These are phyloP conservation scores for Tupiocoris notatus DNA, from an alignment of 2,888 invertebrate species.

Conservation along the genomic window DNA sequence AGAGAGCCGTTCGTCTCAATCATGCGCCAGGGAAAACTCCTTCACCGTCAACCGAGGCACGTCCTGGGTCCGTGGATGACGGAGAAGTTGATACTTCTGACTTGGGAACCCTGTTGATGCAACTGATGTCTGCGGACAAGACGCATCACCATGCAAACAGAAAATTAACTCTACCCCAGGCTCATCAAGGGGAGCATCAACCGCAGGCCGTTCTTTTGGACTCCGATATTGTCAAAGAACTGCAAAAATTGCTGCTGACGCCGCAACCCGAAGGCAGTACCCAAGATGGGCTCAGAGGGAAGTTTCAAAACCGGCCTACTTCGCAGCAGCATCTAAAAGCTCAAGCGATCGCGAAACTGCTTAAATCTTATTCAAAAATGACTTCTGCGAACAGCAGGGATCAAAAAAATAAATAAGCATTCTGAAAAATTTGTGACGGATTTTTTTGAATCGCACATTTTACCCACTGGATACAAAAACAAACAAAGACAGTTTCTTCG, in stretches of 20 bases:
- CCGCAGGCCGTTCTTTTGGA: conserved; percentile 17
- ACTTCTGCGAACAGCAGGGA: neutral
- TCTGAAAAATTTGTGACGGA: too few species aligned
- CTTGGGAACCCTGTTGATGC: neutral
- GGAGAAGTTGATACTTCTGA: neutral
- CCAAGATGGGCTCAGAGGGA: neutral
- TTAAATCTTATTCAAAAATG: conserved; percentile 16
- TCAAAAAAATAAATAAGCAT: too few species aligned
- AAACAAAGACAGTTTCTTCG: too few species aligned
- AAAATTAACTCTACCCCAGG: neutral
- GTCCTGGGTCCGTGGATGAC: neutral
- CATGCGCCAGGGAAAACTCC: neutral
- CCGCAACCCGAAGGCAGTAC: conserved; percentile 9
- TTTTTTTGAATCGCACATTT: too few species aligned
- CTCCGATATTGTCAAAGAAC: conserved; percentile 15
- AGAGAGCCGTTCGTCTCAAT: too few species aligned
- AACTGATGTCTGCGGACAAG: conserved; percentile 3
- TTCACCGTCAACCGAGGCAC: neutral
- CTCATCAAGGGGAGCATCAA: neutral
- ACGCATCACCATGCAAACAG: neutral
- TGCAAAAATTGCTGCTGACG: conserved; percentile 8
- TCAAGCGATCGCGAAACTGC: conserved; percentile 2
- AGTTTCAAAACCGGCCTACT: neutral
- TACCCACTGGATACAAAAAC: too few species aligned
- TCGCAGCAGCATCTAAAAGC: conserved; percentile 1